Percentiles rank a stretch among this genome's conserved stretches.
Conservation (phyloP, 2,888 invertebrate genomes). For the Phaonia tiefii region DNA sequence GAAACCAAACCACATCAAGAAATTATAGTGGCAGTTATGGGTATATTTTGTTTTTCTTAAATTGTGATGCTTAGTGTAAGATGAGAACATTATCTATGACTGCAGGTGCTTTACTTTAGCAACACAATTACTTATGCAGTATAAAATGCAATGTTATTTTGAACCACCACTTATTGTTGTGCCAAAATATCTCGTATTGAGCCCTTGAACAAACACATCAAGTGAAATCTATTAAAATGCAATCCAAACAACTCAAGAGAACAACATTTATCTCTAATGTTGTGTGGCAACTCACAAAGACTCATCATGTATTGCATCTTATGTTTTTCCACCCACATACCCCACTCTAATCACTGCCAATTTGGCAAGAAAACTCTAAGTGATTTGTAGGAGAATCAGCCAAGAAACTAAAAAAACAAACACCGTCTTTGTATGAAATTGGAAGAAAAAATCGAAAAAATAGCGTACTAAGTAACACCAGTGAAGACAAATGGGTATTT, state of each 20-base stretch:
- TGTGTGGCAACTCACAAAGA: too few species aligned
- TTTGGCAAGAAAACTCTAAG: constrained; percentile 16
- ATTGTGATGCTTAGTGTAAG: too few species aligned
- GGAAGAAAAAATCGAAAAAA: constrained; percentile 3
- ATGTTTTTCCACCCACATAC: constrained; percentile 11
- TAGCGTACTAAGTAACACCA: constrained; percentile 2
- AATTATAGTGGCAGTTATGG: too few species aligned
- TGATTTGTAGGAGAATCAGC: background rate
- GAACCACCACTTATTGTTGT: background rate
- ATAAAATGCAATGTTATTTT: too few species aligned
- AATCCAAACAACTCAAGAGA: constrained; percentile 7
- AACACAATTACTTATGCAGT: too few species aligned
- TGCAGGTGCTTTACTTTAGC: too few species aligned
- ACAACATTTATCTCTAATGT: constrained; percentile 22
- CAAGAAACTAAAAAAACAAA: constrained; percentile 21
- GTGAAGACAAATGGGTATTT: background rate
- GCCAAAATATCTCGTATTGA: constrained; percentile 6
- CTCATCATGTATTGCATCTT: background rate
- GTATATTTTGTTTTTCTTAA: too few species aligned
- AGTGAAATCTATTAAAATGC: constrained; percentile 24
- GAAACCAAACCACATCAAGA: too few species aligned
- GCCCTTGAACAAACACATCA: constrained; percentile 28
- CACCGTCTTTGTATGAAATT: too few species aligned
- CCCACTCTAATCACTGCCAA: constrained; percentile 35
- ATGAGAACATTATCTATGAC: too few species aligned